Evolutionary conservation across 2,797 vertebrate genomes (phyloP), one percentile per base, ranked within the genome.

Genomic region (Chloroceryle inda): DNA sequence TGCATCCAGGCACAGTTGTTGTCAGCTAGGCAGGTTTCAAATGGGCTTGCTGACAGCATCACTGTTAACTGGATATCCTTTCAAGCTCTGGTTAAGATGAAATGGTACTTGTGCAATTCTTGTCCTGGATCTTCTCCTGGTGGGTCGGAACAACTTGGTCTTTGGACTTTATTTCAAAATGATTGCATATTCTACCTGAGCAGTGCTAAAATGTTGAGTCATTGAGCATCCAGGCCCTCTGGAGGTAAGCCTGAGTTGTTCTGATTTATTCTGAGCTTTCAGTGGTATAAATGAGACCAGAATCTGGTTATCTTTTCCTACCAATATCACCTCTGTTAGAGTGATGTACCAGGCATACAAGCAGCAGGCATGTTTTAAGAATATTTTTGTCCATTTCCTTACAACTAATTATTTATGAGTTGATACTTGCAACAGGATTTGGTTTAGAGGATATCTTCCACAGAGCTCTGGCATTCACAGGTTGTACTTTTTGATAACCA

Each of bases 231-330:
- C 44, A 73, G 52, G 49, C 50, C 45, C 84, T 89, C 85, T 92
- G 63, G 72, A 91, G 31, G n/a, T 77, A 92, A 61, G 31, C 16
- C 29, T 63, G 40, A 88, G 52, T 72, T 79, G 45, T 81, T 89
- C 66, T 67, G 59, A 89, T 91, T 91, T 93, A 84, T 77, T 92
- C 55, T 42, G 88, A 83, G 33, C 47, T 94, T 96, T 80, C 44
- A 91, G 45, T 49, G 55, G 11, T 77, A 75, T 44, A 88, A 83
- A 95, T 44, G 42, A 87, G 31, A 81, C 75, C n/a, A 79, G 91
- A 91, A 69, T 85, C 38, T 79, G 53, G 61, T 84, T 90, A 50
- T 67, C 40, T 93, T 91, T 77, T 93, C 59, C 45, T 79, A 79
- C 56, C 33, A 58, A 24, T 35, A 58, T 17, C 22, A 12, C n/a